These are phyloP conservation scores for Morinoia aosen DNA, from an alignment of 2,888 invertebrate genomes.

Conservation along the genomic window DNA sequence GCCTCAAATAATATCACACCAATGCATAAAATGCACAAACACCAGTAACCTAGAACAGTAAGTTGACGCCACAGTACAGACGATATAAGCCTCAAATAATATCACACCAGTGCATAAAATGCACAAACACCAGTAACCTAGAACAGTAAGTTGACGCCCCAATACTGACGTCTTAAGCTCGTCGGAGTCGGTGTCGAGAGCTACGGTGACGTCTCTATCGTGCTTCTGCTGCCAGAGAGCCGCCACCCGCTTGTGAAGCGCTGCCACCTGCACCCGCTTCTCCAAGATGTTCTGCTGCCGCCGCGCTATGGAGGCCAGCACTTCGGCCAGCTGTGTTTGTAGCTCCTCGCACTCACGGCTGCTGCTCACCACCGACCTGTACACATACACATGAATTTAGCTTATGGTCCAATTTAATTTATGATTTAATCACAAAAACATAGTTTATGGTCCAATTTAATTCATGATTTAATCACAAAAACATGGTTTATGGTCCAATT, in stretches of 20 bases:
- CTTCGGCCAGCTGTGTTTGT: neutral
- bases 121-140: neutral
- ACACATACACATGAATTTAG: neutral
- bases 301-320: neutral
- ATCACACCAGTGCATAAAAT: no score
- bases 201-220: neutral
- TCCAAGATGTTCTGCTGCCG: neutral
- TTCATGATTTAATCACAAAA: no score
- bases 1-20: no score
- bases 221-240: conserved; percentile 14
- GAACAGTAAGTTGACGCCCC: neutral
- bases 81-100: neutral
- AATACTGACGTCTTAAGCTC: neutral
- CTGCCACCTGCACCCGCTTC: neutral
- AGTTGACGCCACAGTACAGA: neutral
- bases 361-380: conserved; percentile 22
- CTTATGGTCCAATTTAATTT: no score
- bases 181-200: neutral
- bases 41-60: neutral
- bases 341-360: neutral
- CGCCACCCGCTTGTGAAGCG: neutral
- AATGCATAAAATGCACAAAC: neutral
- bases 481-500: no score
- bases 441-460: neutral
- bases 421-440: neutral